Conservation (phyloP, 2,113 vertebrate genomes). For the Lampris incognitus region DNA sequence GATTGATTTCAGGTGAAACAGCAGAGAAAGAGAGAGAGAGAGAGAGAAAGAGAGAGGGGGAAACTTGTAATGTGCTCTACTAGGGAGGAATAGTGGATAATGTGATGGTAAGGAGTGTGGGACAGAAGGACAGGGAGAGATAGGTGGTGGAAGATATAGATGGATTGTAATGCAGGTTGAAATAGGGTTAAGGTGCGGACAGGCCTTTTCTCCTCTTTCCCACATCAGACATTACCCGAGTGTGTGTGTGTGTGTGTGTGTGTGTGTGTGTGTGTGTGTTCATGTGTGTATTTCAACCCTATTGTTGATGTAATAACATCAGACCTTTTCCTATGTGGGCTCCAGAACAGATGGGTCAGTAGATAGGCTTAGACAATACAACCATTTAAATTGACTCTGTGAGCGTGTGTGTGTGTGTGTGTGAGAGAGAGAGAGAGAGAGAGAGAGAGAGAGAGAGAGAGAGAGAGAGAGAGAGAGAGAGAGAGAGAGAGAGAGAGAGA, state of each 20-base stretch:
- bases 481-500: not conserved
- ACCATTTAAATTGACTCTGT: conserved; percentile 40
- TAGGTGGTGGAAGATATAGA: not conserved
- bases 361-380: conserved; percentile 52
- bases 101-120: not conserved
- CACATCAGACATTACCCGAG: conserved; percentile 40
- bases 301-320: conserved; percentile 59
- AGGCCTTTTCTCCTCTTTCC: not conserved
- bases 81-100: conserved; percentile 4
- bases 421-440: not conserved
- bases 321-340: conserved; percentile 50
- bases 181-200: conserved; percentile 20
- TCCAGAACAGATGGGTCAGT: conserved; percentile 54
- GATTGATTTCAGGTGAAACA: conserved; percentile 46
- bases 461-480: not conserved
- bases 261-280: conserved; percentile 25
- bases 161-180: conserved; percentile 61
- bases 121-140: not conserved
- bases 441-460: not conserved
- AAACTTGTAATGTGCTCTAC: not conserved
- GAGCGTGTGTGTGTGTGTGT: conserved; percentile 2
- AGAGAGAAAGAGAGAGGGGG: conserved; percentile 10
- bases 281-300: conserved; percentile 14
- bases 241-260: conserved; percentile 20
- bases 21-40: conserved; percentile 27